phyloP scores from a whole-genome alignment of 1,140 invertebrate genomes.

The Drosophila grimshawi region DNA sequence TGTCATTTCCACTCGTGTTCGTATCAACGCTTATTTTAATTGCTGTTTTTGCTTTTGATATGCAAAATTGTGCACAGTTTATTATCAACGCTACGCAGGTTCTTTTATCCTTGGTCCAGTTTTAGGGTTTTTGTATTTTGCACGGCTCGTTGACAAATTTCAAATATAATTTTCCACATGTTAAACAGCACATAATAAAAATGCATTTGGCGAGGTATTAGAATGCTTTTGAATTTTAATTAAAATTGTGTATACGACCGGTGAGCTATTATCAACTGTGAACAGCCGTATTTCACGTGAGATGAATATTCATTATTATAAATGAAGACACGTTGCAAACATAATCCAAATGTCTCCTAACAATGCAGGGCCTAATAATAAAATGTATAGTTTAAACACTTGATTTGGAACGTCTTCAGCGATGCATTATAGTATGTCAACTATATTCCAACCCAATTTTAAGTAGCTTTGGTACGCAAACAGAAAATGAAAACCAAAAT shows the following conservation, averaged over 20 bases:
- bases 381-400: background rate
- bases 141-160: slow-evolving; percentile 50
- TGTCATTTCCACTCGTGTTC: slow-evolving; percentile 45
- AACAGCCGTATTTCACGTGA: slow-evolving; percentile 20
- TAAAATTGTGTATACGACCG: slow-evolving; percentile 60
- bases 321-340: slow-evolving; percentile 3
- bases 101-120: slow-evolving; percentile 28
- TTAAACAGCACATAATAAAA: slow-evolving; percentile 33
- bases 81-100: slow-evolving; percentile 66
- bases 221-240: slow-evolving; percentile 48
- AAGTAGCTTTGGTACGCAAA: background rate
- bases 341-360: background rate
- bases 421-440: background rate
- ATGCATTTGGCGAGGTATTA: slow-evolving; percentile 47
- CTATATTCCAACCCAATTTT: background rate
- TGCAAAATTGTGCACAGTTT: slow-evolving; percentile 79
- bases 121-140: slow-evolving; percentile 27
- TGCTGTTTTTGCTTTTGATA: slow-evolving; percentile 76
- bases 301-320: slow-evolving; percentile 20
- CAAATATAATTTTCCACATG: slow-evolving; percentile 53
- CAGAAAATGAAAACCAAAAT: background rate
- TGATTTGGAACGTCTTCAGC: background rate
- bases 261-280: slow-evolving; percentile 31
- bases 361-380: background rate
- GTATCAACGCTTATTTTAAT: slow-evolving; percentile 67